These are phyloP conservation scores for Entelurus aequoreus DNA, from an alignment of 2,113 vertebrate species.

Conservation along the genomic window DNA sequence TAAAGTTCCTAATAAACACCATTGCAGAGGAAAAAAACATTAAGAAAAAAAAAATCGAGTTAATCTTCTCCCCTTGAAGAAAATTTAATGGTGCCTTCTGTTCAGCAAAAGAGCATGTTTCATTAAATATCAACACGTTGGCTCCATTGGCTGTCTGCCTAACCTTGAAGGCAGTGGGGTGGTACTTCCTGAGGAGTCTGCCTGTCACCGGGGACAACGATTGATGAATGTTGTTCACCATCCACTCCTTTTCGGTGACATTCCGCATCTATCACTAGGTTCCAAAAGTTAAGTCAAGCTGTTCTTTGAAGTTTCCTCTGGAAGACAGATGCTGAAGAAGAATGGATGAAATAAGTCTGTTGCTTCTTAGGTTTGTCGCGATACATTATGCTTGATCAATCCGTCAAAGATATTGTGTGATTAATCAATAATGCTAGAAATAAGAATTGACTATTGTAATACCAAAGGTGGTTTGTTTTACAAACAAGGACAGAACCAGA, in stretches of 20 bases:
- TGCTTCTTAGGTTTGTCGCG: background rate
- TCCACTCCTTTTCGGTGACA: slow-evolving; percentile 6
- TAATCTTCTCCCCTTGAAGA: slow-evolving; percentile 9
- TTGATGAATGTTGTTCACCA: slow-evolving; percentile 8
- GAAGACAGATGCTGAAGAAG: no score
- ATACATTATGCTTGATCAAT: background rate
- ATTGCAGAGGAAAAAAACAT: slow-evolving; percentile 2
- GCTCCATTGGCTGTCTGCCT: slow-evolving; percentile 3
- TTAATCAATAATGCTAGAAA: no score
- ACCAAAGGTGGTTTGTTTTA: no score
- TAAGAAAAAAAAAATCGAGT: slow-evolving; percentile 13
- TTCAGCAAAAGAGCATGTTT: slow-evolving; percentile 8
- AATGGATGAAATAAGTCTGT: background rate
- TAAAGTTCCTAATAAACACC: background rate
- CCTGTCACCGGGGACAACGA: slow-evolving; percentile 6
- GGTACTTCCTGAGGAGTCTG: background rate
- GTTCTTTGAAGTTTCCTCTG: background rate
- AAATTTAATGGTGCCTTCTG: slow-evolving; percentile 10
- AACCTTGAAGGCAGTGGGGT: slow-evolving; percentile 9
- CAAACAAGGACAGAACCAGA: no score
- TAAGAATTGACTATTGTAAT: no score
- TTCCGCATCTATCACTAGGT: slow-evolving; percentile 10
- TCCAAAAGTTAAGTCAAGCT: background rate
- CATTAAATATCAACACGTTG: slow-evolving; percentile 9
- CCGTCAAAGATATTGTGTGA: no score